Conservation (phyloP, 2,888 invertebrate genomes). For the Uropetala carovei region DNA sequence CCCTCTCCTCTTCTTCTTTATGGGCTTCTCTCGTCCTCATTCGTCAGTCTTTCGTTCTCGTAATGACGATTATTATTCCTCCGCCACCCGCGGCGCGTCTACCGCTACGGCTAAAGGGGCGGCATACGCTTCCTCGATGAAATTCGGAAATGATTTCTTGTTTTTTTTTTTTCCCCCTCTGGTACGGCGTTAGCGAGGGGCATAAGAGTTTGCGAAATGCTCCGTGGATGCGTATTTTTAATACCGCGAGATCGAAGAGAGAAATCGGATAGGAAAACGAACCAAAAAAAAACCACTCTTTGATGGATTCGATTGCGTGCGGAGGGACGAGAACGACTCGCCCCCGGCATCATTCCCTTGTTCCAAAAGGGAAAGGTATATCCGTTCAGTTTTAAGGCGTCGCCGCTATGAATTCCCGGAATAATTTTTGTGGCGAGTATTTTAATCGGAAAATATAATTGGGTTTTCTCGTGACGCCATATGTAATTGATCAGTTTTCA, state of each 20-base stretch:
- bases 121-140: neutral
- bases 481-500: too few relatives aligned
- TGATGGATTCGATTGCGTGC: neutral
- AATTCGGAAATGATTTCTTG: neutral
- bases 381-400: too few relatives aligned
- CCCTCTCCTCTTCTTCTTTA: neutral
- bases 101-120: neutral
- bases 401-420: too few relatives aligned
- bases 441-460: too few relatives aligned
- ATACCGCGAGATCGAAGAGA: neutral
- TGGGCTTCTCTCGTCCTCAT: neutral
- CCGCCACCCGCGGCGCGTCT: neutral
- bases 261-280: neutral
- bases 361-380: neutral
- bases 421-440: too few relatives aligned
- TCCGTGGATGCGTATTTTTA: neutral
- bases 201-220: neutral
- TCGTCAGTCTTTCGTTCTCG: constrained; percentile 16
- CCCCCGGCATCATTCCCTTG: neutral
- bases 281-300: neutral
- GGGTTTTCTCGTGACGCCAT: too few relatives aligned
- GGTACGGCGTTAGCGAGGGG: neutral
- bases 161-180: too few relatives aligned
- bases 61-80: constrained; percentile 34
- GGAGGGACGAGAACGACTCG: neutral